Evolutionary conservation across 2,797 vertebrate genomes (phyloP), one percentile per base, ranked within the genome.

Genomic region (Eleutherodactylus coqui): DNA sequence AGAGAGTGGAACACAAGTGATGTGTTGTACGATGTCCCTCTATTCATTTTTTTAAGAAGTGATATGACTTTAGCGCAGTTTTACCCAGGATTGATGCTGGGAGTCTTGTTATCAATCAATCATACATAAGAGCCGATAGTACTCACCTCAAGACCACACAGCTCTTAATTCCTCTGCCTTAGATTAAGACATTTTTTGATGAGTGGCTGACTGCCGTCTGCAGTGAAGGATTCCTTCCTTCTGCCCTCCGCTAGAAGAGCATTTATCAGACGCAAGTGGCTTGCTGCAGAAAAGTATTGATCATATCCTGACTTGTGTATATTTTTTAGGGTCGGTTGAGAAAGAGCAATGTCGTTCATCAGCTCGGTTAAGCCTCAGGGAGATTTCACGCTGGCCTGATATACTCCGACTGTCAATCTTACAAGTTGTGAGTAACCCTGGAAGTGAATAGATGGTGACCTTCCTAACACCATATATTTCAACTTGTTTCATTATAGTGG

Each of bases 251-350:
- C 92, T 83, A 70, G 89, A 87, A 91, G 91, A 91, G 88, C 92
- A 93, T 94, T 94, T 92, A 93, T 94, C 94, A 93, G 89, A 85
- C 77, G 89, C 89, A 93, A 94, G 93, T 93, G 92, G 91, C 89
- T 88, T 91, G 91, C 86, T 91, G 91, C 91, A 90, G 92, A 90
- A 93, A 93, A 90, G 64, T 94, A 94, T 92, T 92, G 93, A 94
- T 93, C 91, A 92, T 92, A 87, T 84, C 87, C 90, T 88, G 90
- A 87, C 90, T 91, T 51, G 67, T 67, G 86, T 53, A 87, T 75
- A 84, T 87, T 84, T 87, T 84, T 87, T 79, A 84, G 76, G 67
- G 43, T 60, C 51, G 86, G 76, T 64, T 84, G 82, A 75, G 43
- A 84, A 62, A 83, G 64, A 83, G 60, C 75, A 64, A 43, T 62